Percentiles rank a stretch among this genome's conserved stretches.
Evolutionary conservation across 2,888 invertebrate species (phyloP).

Genomic region (Automeris io): DNA sequence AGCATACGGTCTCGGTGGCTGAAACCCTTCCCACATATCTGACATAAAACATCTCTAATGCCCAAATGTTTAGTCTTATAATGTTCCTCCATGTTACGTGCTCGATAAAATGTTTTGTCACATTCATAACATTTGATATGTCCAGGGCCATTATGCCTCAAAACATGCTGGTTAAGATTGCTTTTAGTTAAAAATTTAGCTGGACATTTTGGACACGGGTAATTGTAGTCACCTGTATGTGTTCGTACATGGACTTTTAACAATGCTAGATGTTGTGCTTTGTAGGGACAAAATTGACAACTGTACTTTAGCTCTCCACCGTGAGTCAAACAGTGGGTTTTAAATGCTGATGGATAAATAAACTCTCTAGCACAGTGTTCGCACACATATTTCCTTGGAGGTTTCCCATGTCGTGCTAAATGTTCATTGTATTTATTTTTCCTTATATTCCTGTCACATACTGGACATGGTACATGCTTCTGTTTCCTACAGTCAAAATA

Average conservation of each 20-base stretch:
- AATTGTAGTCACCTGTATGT: conserved; percentile 35
- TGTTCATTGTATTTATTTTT: conserved; percentile 22
- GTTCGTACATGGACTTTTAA: conserved; percentile 35
- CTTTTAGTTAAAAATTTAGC: conserved; percentile 36
- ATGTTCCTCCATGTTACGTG: conserved; percentile 25
- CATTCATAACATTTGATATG: conserved; percentile 23
- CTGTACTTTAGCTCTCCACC: conserved; percentile 30
- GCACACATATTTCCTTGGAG: conserved; percentile 26
- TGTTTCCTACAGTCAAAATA: background rate
- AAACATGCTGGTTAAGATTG: conserved; percentile 30
- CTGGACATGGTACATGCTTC: conserved; percentile 17
- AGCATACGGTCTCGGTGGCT: conserved; percentile 27
- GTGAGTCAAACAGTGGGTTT: conserved; percentile 31
- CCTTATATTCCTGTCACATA: conserved; percentile 21
- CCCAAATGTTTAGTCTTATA: conserved; percentile 22
- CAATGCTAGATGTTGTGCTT: conserved; percentile 29
- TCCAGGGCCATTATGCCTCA: conserved; percentile 19
- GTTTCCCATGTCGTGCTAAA: conserved; percentile 20
- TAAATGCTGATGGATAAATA: conserved; percentile 25
- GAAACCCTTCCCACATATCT: conserved; percentile 33
- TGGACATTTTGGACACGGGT: conserved; percentile 32
- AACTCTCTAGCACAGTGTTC: conserved; percentile 36
- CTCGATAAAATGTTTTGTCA: conserved; percentile 20
- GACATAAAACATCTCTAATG: conserved; percentile 26
- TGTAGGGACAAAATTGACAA: conserved; percentile 38